Conservation (phyloP, 2,888 invertebrate species). For the Epistrophe eligans region DNA sequence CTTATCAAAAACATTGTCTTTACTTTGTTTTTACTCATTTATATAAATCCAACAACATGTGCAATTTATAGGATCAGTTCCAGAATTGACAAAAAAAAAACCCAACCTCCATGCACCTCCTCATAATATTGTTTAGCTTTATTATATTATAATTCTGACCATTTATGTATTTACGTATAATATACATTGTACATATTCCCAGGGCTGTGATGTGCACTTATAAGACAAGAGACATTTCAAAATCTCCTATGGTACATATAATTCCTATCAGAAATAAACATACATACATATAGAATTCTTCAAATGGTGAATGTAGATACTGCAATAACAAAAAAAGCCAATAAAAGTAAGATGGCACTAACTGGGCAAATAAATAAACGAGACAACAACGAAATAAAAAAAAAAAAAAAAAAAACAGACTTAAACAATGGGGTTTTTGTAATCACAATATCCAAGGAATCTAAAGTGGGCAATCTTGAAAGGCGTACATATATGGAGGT, state of each 20-base stretch:
- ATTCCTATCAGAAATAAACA: not conserved
- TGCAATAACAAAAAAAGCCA: not conserved
- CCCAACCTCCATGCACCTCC: not conserved
- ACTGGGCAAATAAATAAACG: slow-evolving; percentile 5
- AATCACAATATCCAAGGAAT: not conserved
- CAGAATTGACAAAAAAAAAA: too few relatives aligned
- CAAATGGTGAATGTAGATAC: not conserved
- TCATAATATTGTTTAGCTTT: not conserved
- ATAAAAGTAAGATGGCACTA: slow-evolving; percentile 10
- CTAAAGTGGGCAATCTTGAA: slow-evolving; percentile 6
- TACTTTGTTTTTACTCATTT: not conserved
- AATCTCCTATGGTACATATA: not conserved
- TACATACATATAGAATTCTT: not conserved
- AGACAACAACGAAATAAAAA: not conserved
- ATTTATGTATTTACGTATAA: not conserved
- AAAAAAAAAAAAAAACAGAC: not conserved
- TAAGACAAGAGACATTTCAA: not conserved
- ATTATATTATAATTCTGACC: slow-evolving; percentile 12
- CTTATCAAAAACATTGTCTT: slow-evolving; percentile 2
- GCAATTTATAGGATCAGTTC: slow-evolving; percentile 13
- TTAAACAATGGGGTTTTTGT: slow-evolving; percentile 8
- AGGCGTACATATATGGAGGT: not conserved
- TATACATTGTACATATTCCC: not conserved
- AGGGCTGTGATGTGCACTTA: not conserved
- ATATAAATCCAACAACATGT: not conserved